Evolutionary conservation across 2,888 invertebrate species (phyloP), one percentile per base, ranked within the genome.

Genomic region (Electrophaes corylata): DNA sequence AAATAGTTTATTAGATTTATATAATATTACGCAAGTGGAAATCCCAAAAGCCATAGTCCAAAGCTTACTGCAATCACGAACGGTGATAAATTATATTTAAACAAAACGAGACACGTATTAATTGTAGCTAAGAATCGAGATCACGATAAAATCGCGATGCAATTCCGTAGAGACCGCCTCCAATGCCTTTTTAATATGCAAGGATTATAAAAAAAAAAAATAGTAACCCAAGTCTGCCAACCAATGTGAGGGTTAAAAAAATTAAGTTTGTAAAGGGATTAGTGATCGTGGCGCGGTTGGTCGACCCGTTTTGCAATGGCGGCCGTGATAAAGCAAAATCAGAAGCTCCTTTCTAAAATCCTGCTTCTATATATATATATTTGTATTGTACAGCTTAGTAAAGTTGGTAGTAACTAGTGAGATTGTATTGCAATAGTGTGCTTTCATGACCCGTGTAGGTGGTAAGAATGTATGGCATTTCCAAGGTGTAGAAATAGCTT

Each of bases 261-360:
- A 85, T 78, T 78, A 83, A 75, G 72, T 74, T 70, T 67, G 76
- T 71, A 69, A 73, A 83, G 78, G 86, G 86, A 86, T 88, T 88
- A 86, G 80, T 72, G 71, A 71, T 69, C 72, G 72, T 50, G 35
- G 64, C 66, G 78, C 75, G 88, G 85, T 86, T 86, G 88, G 86
- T 72, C 70, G 78, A 64, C 23, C 41, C 40, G 62, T 61, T 65
- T 69, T 62, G 79, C 73, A 78, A 84, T 84, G 85, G 84, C 83
- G 79, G 57, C 62, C 60, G 62, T 66, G 66, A 66, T 57, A 53
- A 64, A 60, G 62, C 67, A 64, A 51, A 65, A 62, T 64, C 50
- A 63, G 55, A 66, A 63, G 64, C 49, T 60, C 49, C 62, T 63
- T 54, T 60, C 61, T 64, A 66, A 67, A 56, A 57, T 16, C 39